phyloP scores from a whole-genome alignment of 2,113 vertebrate genomes.

The Pollimyrus isidori region DNA sequence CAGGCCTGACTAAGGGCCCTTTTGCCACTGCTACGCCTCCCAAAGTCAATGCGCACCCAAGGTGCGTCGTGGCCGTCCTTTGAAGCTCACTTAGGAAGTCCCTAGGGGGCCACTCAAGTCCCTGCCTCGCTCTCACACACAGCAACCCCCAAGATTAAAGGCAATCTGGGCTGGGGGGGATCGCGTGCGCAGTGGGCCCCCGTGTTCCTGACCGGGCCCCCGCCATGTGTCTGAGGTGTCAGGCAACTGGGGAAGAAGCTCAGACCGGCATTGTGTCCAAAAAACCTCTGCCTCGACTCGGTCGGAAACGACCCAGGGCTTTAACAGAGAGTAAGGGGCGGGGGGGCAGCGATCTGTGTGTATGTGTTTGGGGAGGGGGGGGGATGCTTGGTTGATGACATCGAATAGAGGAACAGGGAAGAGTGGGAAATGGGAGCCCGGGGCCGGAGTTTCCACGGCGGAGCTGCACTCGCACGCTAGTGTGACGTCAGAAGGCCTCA shows the following conservation, averaged over 20 bases:
- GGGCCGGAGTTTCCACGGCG: constrained; percentile 3
- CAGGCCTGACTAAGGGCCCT: background rate
- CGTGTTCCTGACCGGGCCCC: background rate
- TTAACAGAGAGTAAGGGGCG: background rate
- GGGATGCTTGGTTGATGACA: background rate
- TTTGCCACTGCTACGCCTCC: background rate
- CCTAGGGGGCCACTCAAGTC: background rate
- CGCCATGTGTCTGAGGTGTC: background rate
- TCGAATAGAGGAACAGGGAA: background rate
- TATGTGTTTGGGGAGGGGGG: background rate
- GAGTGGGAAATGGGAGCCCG: background rate
- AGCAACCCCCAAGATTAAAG: background rate
- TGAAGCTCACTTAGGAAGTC: background rate
- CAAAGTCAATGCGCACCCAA: background rate
- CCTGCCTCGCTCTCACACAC: constrained; percentile 1
- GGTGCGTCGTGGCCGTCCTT: background rate
- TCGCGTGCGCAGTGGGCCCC: background rate
- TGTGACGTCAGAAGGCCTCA: background rate
- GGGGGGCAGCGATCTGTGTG: background rate
- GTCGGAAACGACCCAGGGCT: constrained; percentile 1
- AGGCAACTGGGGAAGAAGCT: background rate
- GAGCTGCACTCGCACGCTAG: constrained; percentile 12
- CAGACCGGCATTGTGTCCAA: constrained; percentile 1
- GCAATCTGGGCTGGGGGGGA: background rate
- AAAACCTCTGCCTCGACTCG: background rate